Percentiles rank a stretch among this genome's conserved stretches.
phyloP scores from a whole-genome alignment of 2,113 vertebrate genomes.

The Phyllopteryx taeniolatus region DNA sequence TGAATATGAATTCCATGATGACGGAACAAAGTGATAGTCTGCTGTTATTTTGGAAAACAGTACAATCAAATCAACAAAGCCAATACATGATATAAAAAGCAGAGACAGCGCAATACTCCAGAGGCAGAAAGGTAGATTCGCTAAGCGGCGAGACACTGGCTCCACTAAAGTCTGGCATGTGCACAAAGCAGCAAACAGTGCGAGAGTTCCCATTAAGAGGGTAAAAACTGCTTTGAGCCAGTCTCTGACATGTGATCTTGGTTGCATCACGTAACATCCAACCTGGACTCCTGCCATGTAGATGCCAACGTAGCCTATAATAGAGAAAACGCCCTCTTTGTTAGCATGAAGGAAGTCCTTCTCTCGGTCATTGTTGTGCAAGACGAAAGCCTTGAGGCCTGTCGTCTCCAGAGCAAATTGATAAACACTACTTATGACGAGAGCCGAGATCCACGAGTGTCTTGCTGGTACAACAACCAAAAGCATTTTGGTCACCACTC shows the following conservation, averaged over 20 bases:
- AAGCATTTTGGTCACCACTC: constrained; percentile 81
- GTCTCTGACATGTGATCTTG: constrained; percentile 69
- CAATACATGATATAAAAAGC: constrained; percentile 73
- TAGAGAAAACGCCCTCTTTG: constrained; percentile 88
- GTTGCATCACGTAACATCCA: constrained; percentile 77
- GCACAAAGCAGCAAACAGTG: constrained; percentile 66
- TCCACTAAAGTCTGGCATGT: constrained; percentile 72
- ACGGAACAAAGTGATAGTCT: constrained; percentile 71
- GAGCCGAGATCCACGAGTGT: constrained; percentile 76
- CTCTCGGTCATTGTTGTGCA: constrained; percentile 78
- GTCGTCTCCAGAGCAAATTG: constrained; percentile 80
- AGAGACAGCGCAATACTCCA: constrained; percentile 84
- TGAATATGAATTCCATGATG: constrained; percentile 75
- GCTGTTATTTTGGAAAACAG: constrained; percentile 79
- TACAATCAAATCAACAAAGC: constrained; percentile 75
- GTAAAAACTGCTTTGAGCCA: constrained; percentile 68
- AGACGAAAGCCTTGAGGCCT: constrained; percentile 78
- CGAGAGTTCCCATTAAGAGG: constrained; percentile 59
- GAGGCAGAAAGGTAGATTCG: constrained; percentile 85
- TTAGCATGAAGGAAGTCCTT: constrained; percentile 86
- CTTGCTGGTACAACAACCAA: constrained; percentile 73
- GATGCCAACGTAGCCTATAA: constrained; percentile 82
- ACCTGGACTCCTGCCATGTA: constrained; percentile 88
- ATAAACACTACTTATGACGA: constrained; percentile 74
- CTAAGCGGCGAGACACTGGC: constrained; percentile 85